A percentile compares a stretch with the other conserved stretches of the same genome.
Evolutionary conservation across 2,888 invertebrate genomes (phyloP).

Genomic region (Cyclophora albipunctata): DNA sequence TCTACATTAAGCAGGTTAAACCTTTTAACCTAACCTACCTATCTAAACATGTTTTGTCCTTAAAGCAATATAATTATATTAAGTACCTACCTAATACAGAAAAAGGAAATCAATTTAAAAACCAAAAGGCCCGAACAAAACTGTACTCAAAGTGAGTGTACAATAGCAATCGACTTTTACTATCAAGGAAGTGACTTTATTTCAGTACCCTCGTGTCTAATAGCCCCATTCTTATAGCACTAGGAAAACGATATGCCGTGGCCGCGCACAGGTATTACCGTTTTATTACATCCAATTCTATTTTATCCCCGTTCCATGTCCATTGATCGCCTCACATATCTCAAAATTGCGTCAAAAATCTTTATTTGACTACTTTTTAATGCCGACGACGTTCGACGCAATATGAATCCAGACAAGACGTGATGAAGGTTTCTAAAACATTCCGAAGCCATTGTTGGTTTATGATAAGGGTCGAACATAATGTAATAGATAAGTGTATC

Average conservation of each 20-base stretch:
- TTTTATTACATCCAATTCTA: constrained; percentile 66
- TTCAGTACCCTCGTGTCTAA: constrained; percentile 6
- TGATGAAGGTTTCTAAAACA: constrained; percentile 16
- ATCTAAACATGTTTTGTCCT: too few relatives aligned
- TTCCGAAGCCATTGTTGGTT: constrained; percentile 11
- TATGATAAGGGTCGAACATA: constrained; percentile 26
- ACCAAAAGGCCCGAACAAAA: too few relatives aligned
- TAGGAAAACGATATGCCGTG: constrained; percentile 44
- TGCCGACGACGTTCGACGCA: constrained; percentile 21
- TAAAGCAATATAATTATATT: too few relatives aligned
- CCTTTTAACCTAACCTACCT: too few relatives aligned
- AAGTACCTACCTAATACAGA: too few relatives aligned
- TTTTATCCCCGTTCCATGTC: constrained; percentile 52
- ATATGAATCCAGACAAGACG: constrained; percentile 18
- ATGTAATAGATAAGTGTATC: constrained; percentile 3
- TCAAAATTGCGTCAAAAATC: constrained; percentile 41
- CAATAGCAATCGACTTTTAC: too few relatives aligned
- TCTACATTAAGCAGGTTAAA: too few relatives aligned
- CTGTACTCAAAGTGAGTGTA: too few relatives aligned
- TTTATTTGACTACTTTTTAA: constrained; percentile 46
- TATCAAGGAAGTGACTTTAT: too few relatives aligned
- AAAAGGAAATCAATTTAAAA: too few relatives aligned
- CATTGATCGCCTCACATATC: constrained; percentile 44
- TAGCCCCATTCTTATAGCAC: constrained; percentile 32
- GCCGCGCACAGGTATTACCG: constrained; percentile 45